These are phyloP conservation scores for Ypsolopha scabrella DNA, from an alignment of 2,888 invertebrate species.

Conservation along the genomic window DNA sequence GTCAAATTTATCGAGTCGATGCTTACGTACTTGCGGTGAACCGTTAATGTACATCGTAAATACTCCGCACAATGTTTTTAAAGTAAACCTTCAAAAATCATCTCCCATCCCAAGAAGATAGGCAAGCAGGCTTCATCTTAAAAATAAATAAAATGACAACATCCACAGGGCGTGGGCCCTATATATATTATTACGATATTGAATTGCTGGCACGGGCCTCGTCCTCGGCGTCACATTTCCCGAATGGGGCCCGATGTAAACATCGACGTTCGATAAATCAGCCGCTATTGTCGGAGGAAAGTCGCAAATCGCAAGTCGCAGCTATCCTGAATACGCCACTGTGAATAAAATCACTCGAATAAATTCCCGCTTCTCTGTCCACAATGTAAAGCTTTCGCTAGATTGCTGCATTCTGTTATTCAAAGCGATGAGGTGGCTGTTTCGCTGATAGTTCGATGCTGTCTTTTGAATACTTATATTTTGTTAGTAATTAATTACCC, in stretches of 20 bases:
- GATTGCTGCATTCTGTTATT: too few relatives aligned
- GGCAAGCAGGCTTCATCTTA: too few relatives aligned
- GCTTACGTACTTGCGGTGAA: too few relatives aligned
- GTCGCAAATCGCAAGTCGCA: conserved; percentile 34
- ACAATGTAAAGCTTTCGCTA: background rate
- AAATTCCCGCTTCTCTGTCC: background rate
- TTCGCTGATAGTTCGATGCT: too few relatives aligned
- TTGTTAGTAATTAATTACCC: too few relatives aligned
- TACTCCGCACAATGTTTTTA: too few relatives aligned
- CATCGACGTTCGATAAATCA: conserved; percentile 39
- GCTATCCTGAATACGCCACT: conserved; percentile 2
- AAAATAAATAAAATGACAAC: background rate
- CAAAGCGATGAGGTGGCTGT: too few relatives aligned
- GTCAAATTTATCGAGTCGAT: too few relatives aligned
- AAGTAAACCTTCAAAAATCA: too few relatives aligned
- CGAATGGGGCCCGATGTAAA: conserved; percentile 28
- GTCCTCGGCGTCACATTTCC: conserved; percentile 25
- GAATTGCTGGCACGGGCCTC: conserved; percentile 17
- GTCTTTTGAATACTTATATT: too few relatives aligned
- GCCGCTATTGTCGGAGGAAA: conserved; percentile 36
- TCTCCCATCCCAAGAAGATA: too few relatives aligned
- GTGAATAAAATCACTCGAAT: conserved; percentile 4
- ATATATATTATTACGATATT: conserved; percentile 13
- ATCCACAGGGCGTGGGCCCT: background rate
- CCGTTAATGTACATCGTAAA: too few relatives aligned